These are phyloP conservation scores for Dendrophyllia cribrosa DNA, from an alignment of 64 coral and sea anemone species.

Conservation along the genomic window DNA sequence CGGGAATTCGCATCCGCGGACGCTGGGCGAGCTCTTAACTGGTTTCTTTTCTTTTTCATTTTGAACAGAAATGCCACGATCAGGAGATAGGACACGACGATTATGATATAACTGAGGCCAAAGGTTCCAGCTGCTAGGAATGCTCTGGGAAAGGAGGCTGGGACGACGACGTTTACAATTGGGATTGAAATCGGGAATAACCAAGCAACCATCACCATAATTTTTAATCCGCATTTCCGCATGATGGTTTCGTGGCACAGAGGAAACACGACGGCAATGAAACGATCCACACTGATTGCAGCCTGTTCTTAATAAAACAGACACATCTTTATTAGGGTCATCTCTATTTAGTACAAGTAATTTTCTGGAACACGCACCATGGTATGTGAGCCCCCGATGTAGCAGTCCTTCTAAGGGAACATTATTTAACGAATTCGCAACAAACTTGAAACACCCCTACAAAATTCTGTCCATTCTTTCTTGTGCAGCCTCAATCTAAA, in stretches of 20 bases:
- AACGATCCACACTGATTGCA: constrained; percentile 23
- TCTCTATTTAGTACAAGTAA: too few relatives aligned
- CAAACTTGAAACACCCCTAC: too few relatives aligned
- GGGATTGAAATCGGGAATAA: background rate
- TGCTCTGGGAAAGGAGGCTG: background rate
- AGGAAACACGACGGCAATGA: constrained; percentile 8
- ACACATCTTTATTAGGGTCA: too few relatives aligned
- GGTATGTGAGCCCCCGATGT: too few relatives aligned
- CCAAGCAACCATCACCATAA: background rate
- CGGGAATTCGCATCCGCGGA: background rate
- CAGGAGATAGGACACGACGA: background rate
- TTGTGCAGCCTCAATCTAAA: too few relatives aligned
- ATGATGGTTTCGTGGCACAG: constrained; percentile 24
- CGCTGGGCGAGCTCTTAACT: background rate
- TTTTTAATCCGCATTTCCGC: constrained; percentile 6
- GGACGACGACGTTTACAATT: background rate
- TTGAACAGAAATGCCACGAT: constrained; percentile 13
- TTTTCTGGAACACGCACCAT: too few relatives aligned
- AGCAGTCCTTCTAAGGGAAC: too few relatives aligned
- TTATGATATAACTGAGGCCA: background rate
- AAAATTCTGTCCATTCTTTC: too few relatives aligned
- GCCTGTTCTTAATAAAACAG: too few relatives aligned
- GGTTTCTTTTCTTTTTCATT: background rate
- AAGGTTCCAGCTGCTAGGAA: background rate
- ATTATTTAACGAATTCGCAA: too few relatives aligned